phyloP scores from a whole-genome alignment of 2,113 vertebrate species.

The Emydura subglobosa region DNA sequence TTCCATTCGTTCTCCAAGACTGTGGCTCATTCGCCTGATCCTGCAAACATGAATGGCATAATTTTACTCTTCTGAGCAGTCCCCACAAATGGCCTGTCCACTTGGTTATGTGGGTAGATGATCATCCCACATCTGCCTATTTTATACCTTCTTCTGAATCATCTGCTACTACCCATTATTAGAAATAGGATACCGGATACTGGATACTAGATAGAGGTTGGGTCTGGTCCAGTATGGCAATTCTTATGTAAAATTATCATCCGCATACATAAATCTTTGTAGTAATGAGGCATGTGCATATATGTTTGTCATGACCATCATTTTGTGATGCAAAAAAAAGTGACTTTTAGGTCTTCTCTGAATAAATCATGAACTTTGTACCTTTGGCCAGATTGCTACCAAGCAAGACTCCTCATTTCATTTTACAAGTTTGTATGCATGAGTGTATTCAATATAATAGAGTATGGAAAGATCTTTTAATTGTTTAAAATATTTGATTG shows the following conservation, averaged over 20 bases:
- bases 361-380: neutral
- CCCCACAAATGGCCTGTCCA: rapidly evolving
- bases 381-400: neutral
- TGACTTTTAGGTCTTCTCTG: neutral
- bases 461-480: neutral
- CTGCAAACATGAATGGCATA: neutral
- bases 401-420: neutral
- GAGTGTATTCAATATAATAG: neutral
- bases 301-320: neutral
- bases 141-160: neutral
- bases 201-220: neutral
- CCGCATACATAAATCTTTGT: neutral
- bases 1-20: neutral
- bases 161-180: neutral
- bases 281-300: neutral
- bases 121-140: neutral
- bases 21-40: neutral
- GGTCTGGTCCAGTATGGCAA: neutral
- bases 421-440: neutral
- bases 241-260: neutral
- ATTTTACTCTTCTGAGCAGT: neutral
- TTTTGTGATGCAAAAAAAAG: neutral
- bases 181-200: neutral
- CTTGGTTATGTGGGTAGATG: neutral
- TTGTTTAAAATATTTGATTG: neutral